phyloP scores from a whole-genome alignment of 1,140 invertebrate genomes.

The Scaptodrosophila lebanonensis region DNA sequence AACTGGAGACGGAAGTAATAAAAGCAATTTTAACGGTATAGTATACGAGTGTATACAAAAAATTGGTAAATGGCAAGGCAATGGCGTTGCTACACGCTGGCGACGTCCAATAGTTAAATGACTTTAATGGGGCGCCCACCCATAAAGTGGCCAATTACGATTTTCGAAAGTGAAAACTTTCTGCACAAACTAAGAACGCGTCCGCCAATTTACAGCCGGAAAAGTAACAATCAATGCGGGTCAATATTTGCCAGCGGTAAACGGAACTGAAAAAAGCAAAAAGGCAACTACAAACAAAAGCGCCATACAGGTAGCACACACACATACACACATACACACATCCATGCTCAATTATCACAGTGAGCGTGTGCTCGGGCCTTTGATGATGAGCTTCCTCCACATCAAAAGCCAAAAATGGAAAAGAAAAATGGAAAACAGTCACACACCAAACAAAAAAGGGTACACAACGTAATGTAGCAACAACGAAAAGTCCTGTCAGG shows the following conservation, averaged over 20 bases:
- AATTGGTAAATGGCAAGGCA: slow-evolving; percentile 49
- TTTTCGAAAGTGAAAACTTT: slow-evolving; percentile 35
- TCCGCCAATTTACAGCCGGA: slow-evolving; percentile 72
- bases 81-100: slow-evolving; percentile 1
- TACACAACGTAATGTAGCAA: slow-evolving; percentile 67
- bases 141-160: slow-evolving; percentile 44
- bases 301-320: slow-evolving; percentile 40
- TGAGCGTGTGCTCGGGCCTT: slow-evolving; percentile 38
- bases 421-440: slow-evolving; percentile 52
- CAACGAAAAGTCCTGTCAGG: slow-evolving; percentile 55
- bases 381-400: slow-evolving; percentile 72
- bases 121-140: too few relatives aligned
- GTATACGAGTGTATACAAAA: slow-evolving; percentile 45
- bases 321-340: slow-evolving; percentile 8
- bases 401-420: slow-evolving; percentile 71
- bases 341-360: slow-evolving; percentile 63
- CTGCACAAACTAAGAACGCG: slow-evolving; percentile 30
- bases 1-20: slow-evolving; percentile 65
- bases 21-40: slow-evolving; percentile 67
- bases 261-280: slow-evolving; percentile 45
- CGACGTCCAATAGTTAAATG: too few relatives aligned
- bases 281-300: slow-evolving; percentile 50
- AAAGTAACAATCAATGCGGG: slow-evolving; percentile 76
- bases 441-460: slow-evolving; percentile 14
- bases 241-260: slow-evolving; percentile 73